Conservation (phyloP, 2,888 invertebrate species). For the Crepidodera aurea region DNA sequence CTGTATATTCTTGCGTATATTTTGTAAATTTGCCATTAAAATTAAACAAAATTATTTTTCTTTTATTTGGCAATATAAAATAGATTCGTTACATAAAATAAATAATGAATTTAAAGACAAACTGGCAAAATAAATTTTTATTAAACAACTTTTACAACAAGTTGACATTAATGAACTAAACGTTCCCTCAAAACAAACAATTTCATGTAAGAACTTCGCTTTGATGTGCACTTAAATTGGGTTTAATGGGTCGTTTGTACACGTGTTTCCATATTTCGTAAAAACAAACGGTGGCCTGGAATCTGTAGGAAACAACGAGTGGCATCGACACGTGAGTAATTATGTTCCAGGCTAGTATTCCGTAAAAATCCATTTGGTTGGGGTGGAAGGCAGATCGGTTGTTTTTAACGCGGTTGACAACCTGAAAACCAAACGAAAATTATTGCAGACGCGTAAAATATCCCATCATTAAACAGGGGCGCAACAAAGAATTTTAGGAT, state of each 20-base stretch:
- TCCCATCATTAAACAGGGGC: too few species aligned
- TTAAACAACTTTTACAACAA: not conserved
- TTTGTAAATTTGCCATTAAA: too few species aligned
- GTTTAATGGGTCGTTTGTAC: conserved; percentile 66
- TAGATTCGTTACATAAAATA: too few species aligned
- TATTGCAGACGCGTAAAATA: too few species aligned
- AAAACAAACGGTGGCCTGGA: conserved; percentile 88
- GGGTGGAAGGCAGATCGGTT: conserved; percentile 81
- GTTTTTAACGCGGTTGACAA: conserved; percentile 82
- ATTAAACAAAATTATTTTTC: too few species aligned
- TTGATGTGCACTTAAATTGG: conserved; percentile 1
- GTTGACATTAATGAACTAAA: not conserved
- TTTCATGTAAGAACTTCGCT: not conserved
- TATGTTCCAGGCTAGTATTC: conserved; percentile 87
- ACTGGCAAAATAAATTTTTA: conserved; percentile 7
- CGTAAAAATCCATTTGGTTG: conserved; percentile 82
- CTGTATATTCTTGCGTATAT: too few species aligned
- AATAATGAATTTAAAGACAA: too few species aligned
- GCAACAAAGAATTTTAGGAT: too few species aligned
- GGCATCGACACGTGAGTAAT: conserved; percentile 89
- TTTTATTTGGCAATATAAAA: too few species aligned
- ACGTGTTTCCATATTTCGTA: conserved; percentile 91
- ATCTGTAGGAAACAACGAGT: conserved; percentile 84
- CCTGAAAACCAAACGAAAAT: conserved; percentile 29
- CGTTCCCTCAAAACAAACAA: not conserved